phyloP scores from a whole-genome alignment of 2,888 invertebrate genomes.

The Hemithea aestivaria region DNA sequence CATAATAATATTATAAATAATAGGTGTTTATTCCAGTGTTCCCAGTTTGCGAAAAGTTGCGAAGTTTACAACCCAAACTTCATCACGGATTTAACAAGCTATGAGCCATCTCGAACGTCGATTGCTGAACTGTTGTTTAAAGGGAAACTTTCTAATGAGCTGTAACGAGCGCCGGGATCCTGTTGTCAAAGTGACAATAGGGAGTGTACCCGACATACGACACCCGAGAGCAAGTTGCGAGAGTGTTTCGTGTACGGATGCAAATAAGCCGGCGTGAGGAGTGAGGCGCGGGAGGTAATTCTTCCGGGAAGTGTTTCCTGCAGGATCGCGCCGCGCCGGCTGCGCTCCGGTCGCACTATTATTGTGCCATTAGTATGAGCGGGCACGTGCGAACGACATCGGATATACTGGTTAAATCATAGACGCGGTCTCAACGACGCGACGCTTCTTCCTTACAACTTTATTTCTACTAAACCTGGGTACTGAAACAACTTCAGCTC shows the following conservation, averaged over 20 bases:
- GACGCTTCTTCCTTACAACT: conserved; percentile 3
- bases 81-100: conserved; percentile 6
- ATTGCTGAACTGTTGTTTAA: conserved; percentile 10
- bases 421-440: conserved; percentile 6
- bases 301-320: conserved; percentile 78
- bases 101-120: conserved; percentile 5
- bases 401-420: conserved; percentile 16
- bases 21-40: too few species aligned
- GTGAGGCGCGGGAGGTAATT: conserved; percentile 51
- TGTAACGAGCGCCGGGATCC: conserved; percentile 17
- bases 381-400: conserved; percentile 39
- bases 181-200: conserved; percentile 18
- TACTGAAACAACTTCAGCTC: too few species aligned
- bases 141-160: conserved; percentile 25
- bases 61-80: conserved; percentile 1
- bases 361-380: conserved; percentile 54
- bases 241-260: conserved; percentile 46
- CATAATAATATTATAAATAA: too few species aligned
- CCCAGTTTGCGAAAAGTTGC: neutral
- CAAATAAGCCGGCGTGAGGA: conserved; percentile 53
- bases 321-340: conserved; percentile 32
- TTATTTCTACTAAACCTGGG: too few species aligned
- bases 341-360: conserved; percentile 19
- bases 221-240: conserved; percentile 20
- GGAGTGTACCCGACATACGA: conserved; percentile 21